Conservation (phyloP, 1,140 invertebrate species). For the Anagrus nilaparvatae region DNA sequence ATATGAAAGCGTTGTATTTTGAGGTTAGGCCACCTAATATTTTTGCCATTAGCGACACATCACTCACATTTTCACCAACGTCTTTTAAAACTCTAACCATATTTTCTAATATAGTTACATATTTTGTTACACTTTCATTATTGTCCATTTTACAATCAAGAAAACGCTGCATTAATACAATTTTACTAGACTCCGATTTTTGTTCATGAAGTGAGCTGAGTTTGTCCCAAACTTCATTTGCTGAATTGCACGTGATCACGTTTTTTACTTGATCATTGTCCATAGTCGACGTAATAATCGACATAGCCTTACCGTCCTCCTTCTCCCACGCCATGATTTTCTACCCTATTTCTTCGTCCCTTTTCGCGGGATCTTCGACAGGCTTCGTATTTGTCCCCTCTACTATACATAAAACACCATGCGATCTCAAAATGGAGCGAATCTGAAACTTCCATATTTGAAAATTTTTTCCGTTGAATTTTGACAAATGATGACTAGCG, state of each 20-base stretch:
- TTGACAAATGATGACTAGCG: slow-evolving; percentile 4
- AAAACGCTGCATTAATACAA: background rate
- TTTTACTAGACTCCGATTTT: background rate
- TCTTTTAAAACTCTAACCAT: background rate
- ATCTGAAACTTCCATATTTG: slow-evolving; percentile 11
- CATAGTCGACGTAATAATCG: slow-evolving; percentile 5
- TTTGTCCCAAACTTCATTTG: background rate
- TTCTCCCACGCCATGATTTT: background rate
- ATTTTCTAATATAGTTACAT: background rate
- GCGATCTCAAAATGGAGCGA: background rate
- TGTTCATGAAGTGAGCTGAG: background rate
- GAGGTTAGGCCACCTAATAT: background rate
- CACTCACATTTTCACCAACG: background rate
- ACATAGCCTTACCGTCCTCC: slow-evolving; percentile 5
- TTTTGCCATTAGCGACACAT: background rate
- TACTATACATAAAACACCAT: background rate
- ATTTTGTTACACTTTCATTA: background rate
- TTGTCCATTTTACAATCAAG: background rate
- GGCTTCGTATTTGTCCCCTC: background rate
- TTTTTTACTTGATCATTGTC: slow-evolving; percentile 8
- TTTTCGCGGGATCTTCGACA: background rate
- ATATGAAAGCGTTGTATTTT: background rate
- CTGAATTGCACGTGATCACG: slow-evolving; percentile 4
- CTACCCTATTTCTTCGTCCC: background rate
- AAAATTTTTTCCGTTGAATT: slow-evolving; percentile 11